These are phyloP conservation scores for Bombus picipes DNA, from an alignment of 1,140 invertebrate genomes.

Conservation along the genomic window DNA sequence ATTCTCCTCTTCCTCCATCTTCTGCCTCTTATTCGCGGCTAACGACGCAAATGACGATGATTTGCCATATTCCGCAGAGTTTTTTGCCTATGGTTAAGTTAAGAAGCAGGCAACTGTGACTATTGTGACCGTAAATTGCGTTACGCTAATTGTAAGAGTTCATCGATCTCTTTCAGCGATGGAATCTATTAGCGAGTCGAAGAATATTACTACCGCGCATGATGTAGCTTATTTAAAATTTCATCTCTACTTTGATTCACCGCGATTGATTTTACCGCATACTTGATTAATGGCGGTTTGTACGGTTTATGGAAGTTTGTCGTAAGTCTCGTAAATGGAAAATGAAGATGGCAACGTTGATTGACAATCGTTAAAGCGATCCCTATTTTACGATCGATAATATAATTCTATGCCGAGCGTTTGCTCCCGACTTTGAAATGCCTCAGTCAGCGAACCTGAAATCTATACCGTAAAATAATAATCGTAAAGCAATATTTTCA, in stretches of 20 bases:
- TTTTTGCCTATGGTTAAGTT: constrained; percentile 12
- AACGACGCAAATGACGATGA: constrained; percentile 58
- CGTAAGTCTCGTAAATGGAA: constrained; percentile 12
- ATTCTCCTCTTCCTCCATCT: constrained; percentile 24
- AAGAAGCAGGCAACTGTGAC: constrained; percentile 6
- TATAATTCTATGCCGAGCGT: no score
- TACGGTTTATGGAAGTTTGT: constrained; percentile 10
- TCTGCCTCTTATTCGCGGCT: constrained; percentile 43
- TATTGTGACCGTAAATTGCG: constrained; percentile 8
- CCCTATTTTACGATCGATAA: no score
- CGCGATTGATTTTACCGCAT: constrained; percentile 16
- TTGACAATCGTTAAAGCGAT: constrained; percentile 5
- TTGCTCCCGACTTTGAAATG: no score
- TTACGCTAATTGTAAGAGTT: background rate
- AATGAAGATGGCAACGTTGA: constrained; percentile 33
- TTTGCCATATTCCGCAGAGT: constrained; percentile 46
- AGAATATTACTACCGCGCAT: no score
- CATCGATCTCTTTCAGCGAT: background rate
- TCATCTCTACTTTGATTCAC: background rate
- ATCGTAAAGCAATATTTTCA: no score
- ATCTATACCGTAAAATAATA: no score
- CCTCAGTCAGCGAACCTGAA: no score
- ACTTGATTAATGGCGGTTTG: constrained; percentile 23
- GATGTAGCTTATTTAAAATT: constrained; percentile 31
- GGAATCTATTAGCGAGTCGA: constrained; percentile 16